phyloP scores from a whole-genome alignment of 1,140 invertebrate genomes.

The Marisa cornuarietis region DNA sequence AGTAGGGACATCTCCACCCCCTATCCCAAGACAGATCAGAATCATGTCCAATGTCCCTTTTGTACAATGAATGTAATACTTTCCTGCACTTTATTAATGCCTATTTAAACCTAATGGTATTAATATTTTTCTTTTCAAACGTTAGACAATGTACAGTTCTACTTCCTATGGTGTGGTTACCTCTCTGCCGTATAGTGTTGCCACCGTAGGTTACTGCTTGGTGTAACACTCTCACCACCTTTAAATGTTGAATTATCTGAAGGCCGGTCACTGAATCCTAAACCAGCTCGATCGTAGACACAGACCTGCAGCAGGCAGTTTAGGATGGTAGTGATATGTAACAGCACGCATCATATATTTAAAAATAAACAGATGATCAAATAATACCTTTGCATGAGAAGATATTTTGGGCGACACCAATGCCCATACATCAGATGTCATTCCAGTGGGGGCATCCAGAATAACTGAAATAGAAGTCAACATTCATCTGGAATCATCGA shows the following conservation, averaged over 20 bases:
- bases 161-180: conserved; percentile 23
- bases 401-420: conserved; percentile 51
- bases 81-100: too few species aligned
- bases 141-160: too few species aligned
- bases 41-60: too few species aligned
- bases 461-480: conserved; percentile 50
- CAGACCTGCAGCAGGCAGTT: conserved; percentile 51
- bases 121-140: too few species aligned
- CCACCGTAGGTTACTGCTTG: background rate
- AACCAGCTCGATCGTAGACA: conserved; percentile 64
- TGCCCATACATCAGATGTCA: conserved; percentile 63
- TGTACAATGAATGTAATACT: too few species aligned
- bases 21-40: too few species aligned
- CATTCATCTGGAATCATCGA: too few species aligned
- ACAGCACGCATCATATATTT: background rate
- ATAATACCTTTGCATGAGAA: conserved; percentile 52
- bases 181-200: conserved; percentile 60
- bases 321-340: background rate
- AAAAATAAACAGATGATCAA: background rate
- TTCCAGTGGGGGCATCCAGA: conserved; percentile 63
- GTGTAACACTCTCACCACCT: background rate
- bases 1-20: too few species aligned
- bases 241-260: conserved; percentile 2
- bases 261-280: conserved; percentile 65
- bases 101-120: too few species aligned